Base-by-base conservation (phyloP, 2,113 vertebrate species). In the Atherinomorus stipes region DNA sequence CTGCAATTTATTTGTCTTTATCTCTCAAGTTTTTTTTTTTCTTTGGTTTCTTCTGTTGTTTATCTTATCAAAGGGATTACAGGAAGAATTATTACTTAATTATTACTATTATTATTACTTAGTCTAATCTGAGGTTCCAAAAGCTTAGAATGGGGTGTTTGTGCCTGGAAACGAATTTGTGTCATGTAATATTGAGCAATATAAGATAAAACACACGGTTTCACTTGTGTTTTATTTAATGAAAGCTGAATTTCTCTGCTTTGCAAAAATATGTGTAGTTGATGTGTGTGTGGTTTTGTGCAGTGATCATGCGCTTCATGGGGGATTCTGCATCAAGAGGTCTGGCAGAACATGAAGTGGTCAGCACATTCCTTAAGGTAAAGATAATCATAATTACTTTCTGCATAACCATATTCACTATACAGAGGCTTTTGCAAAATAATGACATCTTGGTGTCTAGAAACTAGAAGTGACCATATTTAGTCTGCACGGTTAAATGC, bases 291-390 rank as follows among this genome's bases (percentile, higher is more conserved):
- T 80, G 47, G 3, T 21, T 56, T 60, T 51, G 49, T 86, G 37
- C 72, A 99, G 98, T 93, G 0, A 92, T 97, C 68, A 98, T 99
- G 98, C 97, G 94, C 83, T 99, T 99, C 91, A 99, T 99, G 98
- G 98, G 98, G 0, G 98, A 99, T 31, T 88, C 93, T n/a, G 91
- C 98, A 0, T 84, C 91, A 57, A 94, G 94, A 76, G 95, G 96
- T 1, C 94, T 94, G 63, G 95, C 93, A 0, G 98, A 99, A 42
- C 92, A 96, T 78, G 97, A 99, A 0, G 66, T 92, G 1, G 69
- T 98, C 82, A 93, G 92, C 78, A 89, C 88, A 38, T 91, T 98
- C 74, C 93, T 99, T 50, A 98, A 96, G 95, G 98, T 99, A 94
- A 83, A 66, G 19, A 65, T 57, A 42, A 13, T 49, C 23, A 22